A percentile compares a stretch with the other conserved stretches of the same genome.
Conservation (phyloP, 2,888 invertebrate species). For the Masnerella sp. region DNA sequence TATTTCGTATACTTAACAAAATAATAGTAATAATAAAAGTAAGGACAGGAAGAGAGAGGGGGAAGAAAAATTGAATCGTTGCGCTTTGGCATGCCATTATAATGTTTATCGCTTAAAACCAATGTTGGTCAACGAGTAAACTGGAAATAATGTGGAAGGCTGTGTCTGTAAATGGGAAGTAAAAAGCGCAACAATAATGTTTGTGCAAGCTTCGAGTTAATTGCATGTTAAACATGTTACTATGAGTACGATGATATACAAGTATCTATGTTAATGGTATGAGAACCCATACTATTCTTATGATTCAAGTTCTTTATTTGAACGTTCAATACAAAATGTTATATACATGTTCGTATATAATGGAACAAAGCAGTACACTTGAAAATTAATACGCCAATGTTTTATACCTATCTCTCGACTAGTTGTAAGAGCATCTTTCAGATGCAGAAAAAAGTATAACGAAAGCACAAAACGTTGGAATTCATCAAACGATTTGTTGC, state of each 20-base stretch:
- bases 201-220: constrained; percentile 77
- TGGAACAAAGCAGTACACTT: constrained; percentile 71
- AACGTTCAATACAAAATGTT: constrained; percentile 72
- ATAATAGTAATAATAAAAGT: background rate
- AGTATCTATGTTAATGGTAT: constrained; percentile 70
- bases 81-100: constrained; percentile 47
- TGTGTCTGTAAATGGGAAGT: constrained; percentile 74
- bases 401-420: constrained; percentile 44
- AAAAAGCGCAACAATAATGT: constrained; percentile 76
- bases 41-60: background rate
- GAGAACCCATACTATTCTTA: constrained; percentile 69
- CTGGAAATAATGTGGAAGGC: constrained; percentile 65
- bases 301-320: constrained; percentile 73
- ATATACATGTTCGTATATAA: constrained; percentile 75
- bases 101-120: constrained; percentile 46
- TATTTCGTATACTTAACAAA: constrained; percentile 27
- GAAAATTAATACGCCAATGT: constrained; percentile 58
- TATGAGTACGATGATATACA: constrained; percentile 74
- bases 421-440: constrained; percentile 13
- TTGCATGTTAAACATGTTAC: constrained; percentile 78
- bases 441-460: constrained; percentile 1
- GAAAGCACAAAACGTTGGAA: no score
- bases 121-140: constrained; percentile 47
- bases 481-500: background rate
- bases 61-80: constrained; percentile 41